Evolutionary conservation across 2,888 invertebrate species (phyloP).

Genomic region (Microdon myrmicae): DNA sequence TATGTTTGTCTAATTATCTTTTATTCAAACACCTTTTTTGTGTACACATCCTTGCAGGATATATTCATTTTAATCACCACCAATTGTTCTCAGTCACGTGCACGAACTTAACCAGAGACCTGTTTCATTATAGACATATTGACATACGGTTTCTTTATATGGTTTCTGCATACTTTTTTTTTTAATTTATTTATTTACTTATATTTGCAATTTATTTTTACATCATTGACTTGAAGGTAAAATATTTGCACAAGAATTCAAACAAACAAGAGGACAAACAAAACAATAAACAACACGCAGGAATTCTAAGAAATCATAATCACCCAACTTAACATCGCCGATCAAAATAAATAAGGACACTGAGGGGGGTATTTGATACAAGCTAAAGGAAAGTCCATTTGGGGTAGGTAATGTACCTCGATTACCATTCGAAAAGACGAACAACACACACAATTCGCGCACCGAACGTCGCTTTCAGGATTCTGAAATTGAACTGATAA

Average conservation of each 20-base stretch:
- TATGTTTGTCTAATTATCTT: constrained; percentile 19
- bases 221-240: constrained; percentile 6
- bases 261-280: too few relatives aligned
- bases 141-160: constrained; percentile 31
- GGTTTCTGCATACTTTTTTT: constrained; percentile 12
- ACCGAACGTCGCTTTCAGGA: constrained; percentile 36
- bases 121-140: constrained; percentile 40
- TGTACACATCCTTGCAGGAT: constrained; percentile 4
- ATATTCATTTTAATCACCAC: constrained; percentile 41
- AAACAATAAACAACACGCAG: neutral
- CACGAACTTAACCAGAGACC: too few relatives aligned
- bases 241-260: constrained; percentile 24
- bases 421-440: constrained; percentile 8
- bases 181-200: neutral
- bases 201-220: neutral
- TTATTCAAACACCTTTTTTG: constrained; percentile 20
- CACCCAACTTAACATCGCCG: constrained; percentile 2
- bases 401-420: constrained; percentile 50
- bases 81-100: constrained; percentile 43
- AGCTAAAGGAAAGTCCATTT: constrained; percentile 25
- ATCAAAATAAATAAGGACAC: too few relatives aligned
- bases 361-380: neutral
- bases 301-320: constrained; percentile 1
- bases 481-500: constrained; percentile 35
- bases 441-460: constrained; percentile 29